Evolutionary conservation across 2,113 vertebrate genomes (phyloP).

Genomic region (Rhizomys pruinosus): DNA sequence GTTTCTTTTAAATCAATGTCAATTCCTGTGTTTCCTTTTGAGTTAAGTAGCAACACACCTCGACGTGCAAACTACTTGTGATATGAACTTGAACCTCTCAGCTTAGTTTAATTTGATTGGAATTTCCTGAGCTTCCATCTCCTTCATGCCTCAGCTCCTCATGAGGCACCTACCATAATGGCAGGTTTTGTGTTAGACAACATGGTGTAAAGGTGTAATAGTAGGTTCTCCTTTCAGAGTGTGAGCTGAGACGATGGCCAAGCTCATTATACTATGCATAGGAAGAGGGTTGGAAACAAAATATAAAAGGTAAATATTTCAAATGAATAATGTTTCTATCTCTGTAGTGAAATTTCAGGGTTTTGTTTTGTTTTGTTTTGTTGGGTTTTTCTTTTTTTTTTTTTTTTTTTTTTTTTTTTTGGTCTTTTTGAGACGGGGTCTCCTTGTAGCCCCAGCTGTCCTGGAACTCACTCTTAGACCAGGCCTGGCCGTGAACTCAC

Average conservation of each 20-base stretch:
- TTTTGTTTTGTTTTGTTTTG: too few relatives aligned
- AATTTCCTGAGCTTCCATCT: background rate
- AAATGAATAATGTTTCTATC: constrained; percentile 13
- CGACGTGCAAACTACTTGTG: background rate
- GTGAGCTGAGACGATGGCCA: background rate
- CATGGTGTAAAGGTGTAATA: background rate
- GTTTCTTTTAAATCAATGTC: background rate
- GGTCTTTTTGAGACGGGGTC: too few relatives aligned
- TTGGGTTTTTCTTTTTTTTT: too few relatives aligned
- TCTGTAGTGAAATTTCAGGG: background rate
- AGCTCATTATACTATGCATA: background rate
- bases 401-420: too few relatives aligned
- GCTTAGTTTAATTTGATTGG: background rate
- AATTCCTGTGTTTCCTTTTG: background rate
- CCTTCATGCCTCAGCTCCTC: background rate
- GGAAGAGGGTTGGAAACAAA: background rate
- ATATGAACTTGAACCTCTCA: background rate
- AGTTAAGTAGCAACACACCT: background rate
- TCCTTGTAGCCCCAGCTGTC: too few relatives aligned
- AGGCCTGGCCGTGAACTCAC: too few relatives aligned
- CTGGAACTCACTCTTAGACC: too few relatives aligned
- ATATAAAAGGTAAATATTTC: background rate
- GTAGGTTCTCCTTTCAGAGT: background rate
- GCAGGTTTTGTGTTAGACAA: background rate
- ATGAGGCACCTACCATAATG: background rate